Base-by-base conservation (phyloP, 2,888 invertebrate species). In the Galerucella calmariensis region DNA sequence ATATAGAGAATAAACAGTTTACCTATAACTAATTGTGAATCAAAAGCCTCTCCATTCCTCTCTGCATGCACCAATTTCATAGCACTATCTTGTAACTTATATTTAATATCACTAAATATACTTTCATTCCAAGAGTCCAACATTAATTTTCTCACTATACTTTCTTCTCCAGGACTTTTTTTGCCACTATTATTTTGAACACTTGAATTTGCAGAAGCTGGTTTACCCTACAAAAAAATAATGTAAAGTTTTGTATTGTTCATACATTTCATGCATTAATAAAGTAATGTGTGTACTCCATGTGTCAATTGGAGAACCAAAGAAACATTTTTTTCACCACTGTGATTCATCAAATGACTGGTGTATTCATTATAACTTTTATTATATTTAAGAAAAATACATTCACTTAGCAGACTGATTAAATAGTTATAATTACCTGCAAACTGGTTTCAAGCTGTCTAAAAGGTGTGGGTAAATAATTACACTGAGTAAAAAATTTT, bases 61-160 rank as follows among this genome's bases (percentile, higher is more conserved):
- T 99, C 99, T 2, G 97, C 94, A 86, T 97, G 95, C 10, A 99
- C 97, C 79, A 99, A 90, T 88, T 97, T 96, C 97, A 99, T 98
- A 2, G 99, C 99, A 81, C 98, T 97, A 85, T 95, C 94, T 87
- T 97, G 97, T 67, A 97, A 89, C 79, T 96, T 92, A 85, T 96
- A 94, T 87, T 98, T 98, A 80, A 99, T 98, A 86, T 97, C 95
- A 86, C 93, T 92, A 88, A 99, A 99, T 84, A 99, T 99, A 86
- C 95, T 96, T 86, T 95, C 94, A 89, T 99, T 98, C 99, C 99
- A 99, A 75, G 96, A 97, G 87, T 98, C 98, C 78, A 99, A 90
- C 99, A 99, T 99, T 76, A 98, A 88, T 92, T 98, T 92, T 12
- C 97, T 91, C 67, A 98, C 97, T 82, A 97, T 93, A 88, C 96